Conservation (phyloP, 2,888 invertebrate genomes). For the Aphodius sticticus region DNA sequence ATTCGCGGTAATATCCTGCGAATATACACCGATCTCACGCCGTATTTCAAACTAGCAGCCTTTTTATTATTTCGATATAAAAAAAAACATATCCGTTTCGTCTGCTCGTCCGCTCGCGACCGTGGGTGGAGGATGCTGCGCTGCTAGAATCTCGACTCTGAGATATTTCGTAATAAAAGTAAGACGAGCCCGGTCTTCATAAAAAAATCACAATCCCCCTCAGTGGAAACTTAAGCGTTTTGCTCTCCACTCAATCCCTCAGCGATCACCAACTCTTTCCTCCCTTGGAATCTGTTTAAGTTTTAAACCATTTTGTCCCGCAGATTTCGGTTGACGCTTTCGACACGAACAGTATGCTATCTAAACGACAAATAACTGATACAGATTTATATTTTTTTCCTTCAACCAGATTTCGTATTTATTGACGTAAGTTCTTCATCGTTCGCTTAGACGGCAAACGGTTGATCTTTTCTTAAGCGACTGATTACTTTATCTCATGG, state of each 20-base stretch:
- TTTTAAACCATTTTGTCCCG: not conserved
- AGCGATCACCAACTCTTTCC: not conserved
- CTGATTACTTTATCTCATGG: not conserved
- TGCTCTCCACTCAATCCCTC: not conserved
- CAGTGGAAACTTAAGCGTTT: not conserved
- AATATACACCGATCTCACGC: conserved; percentile 17
- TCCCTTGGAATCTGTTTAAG: not conserved
- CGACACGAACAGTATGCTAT: not conserved
- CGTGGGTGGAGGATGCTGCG: not conserved
- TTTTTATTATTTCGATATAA: conserved; percentile 19
- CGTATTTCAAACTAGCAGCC: conserved; percentile 16
- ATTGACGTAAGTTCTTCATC: too few species aligned
- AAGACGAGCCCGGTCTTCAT: not conserved
- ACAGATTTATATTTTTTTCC: too few species aligned
- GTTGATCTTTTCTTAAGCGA: not conserved
- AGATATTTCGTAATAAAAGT: conserved; percentile 4
- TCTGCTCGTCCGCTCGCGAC: not conserved
- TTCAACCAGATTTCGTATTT: too few species aligned
- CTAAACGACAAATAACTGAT: not conserved
- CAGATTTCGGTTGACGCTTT: not conserved
- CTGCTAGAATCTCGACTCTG: not conserved
- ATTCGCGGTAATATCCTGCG: conserved; percentile 24
- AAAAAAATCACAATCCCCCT: not conserved
- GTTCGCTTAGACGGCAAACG: not conserved
- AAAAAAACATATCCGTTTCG: conserved; percentile 10